Percentiles rank a stretch among this genome's conserved stretches.
Conservation (phyloP, 2,888 invertebrate genomes). For the Agonopterix subpropinquella region DNA sequence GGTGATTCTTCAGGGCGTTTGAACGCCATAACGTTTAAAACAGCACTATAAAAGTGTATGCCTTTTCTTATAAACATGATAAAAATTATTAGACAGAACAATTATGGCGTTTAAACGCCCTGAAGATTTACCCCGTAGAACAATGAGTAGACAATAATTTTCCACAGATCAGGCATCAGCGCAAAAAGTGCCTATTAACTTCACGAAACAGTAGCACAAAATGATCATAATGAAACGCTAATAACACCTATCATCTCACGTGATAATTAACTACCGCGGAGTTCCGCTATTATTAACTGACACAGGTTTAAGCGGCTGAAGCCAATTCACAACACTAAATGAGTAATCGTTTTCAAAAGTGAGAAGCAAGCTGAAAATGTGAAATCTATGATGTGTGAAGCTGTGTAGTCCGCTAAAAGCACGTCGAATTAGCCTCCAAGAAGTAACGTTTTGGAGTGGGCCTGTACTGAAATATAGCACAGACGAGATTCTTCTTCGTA, state of each 20-base stretch:
- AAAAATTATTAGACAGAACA: too few species aligned
- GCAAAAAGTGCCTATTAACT: neutral
- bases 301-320: slow-evolving; percentile 37
- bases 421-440: slow-evolving; percentile 41
- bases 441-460: slow-evolving; percentile 48
- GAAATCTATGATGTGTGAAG: slow-evolving; percentile 26
- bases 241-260: slow-evolving; percentile 45
- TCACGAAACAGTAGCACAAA: slow-evolving; percentile 32
- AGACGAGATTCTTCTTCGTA: slow-evolving; percentile 1
- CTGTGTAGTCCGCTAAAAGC: slow-evolving; percentile 39
- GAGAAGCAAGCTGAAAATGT: slow-evolving; percentile 19
- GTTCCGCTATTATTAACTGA: slow-evolving; percentile 38
- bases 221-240: slow-evolving; percentile 56
- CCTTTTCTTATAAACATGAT: too few species aligned
- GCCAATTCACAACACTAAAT: slow-evolving; percentile 24
- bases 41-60: too few species aligned
- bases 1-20: too few species aligned
- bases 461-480: slow-evolving; percentile 21
- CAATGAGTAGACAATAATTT: too few species aligned
- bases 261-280: slow-evolving; percentile 49
- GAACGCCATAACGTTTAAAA: too few species aligned
- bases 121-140: too few species aligned
- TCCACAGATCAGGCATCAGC: too few species aligned
- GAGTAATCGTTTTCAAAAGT: slow-evolving; percentile 9
- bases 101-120: too few species aligned